Conservation (phyloP, 2,888 invertebrate genomes). For the Druceiella hillmani region DNA sequence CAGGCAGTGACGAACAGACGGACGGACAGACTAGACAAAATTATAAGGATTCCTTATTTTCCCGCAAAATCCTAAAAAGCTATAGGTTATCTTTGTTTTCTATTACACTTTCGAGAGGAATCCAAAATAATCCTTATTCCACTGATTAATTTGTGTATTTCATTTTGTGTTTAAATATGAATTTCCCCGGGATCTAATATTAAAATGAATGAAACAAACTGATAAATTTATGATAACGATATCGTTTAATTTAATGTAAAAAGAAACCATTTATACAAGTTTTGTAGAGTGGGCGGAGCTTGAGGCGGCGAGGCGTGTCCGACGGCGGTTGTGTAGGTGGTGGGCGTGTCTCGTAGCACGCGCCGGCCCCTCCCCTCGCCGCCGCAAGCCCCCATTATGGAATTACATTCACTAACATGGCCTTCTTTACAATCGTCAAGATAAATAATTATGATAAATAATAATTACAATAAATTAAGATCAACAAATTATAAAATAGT, state of each 20-base stretch:
- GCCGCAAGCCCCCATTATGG: conserved; percentile 34
- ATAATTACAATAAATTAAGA: conserved; percentile 52
- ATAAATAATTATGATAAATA: conserved; percentile 49
- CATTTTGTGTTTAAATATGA: too few species aligned
- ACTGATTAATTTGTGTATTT: too few species aligned
- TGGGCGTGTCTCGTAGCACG: conserved; percentile 44
- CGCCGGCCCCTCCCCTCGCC: conserved; percentile 31
- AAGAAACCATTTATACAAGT: conserved; percentile 28
- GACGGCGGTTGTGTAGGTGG: conserved; percentile 37
- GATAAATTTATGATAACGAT: conserved; percentile 57
- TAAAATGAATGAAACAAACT: not conserved
- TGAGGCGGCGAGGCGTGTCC: conserved; percentile 30
- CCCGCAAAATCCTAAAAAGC: too few species aligned
- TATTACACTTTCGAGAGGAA: too few species aligned
- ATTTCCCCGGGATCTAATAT: too few species aligned
- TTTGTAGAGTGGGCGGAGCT: conserved; percentile 25
- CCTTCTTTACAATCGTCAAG: conserved; percentile 34
- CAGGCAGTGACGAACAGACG: too few species aligned
- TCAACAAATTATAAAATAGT: conserved; percentile 54
- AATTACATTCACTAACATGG: conserved; percentile 28
- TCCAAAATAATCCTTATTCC: too few species aligned
- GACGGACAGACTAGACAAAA: too few species aligned
- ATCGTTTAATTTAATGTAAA: conserved; percentile 60
- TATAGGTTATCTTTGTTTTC: too few species aligned
- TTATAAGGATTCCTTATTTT: too few species aligned